A percentile compares a stretch with the other conserved stretches of the same genome.
phyloP scores from a whole-genome alignment of 2,797 vertebrate genomes.

The Acanthis flammea region DNA sequence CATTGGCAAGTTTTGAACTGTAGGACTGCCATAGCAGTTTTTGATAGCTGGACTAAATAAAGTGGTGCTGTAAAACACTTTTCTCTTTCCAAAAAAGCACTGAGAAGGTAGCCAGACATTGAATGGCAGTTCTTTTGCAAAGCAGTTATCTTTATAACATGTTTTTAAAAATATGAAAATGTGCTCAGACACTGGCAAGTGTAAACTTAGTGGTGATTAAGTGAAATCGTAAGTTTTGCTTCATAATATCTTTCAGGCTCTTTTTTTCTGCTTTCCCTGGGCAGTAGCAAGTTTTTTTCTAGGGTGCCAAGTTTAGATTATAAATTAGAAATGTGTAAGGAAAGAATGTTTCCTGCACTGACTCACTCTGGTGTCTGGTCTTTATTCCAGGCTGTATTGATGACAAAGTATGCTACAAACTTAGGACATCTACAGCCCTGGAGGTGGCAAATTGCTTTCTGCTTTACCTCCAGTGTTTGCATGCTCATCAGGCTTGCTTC shows the following conservation, averaged over 20 bases:
- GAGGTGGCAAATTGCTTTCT: conserved; percentile 7
- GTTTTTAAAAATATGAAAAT: neutral
- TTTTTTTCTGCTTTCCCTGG: neutral
- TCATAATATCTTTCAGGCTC: neutral
- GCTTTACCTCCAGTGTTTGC: neutral
- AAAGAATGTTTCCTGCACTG: conserved; percentile 6
- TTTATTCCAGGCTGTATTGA: neutral
- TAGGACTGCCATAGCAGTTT: neutral
- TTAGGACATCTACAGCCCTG: neutral
- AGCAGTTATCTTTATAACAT: neutral
- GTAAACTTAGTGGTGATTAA: neutral
- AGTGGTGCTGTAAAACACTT: neutral
- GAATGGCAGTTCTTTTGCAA: neutral
- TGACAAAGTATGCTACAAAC: conserved; percentile 23
- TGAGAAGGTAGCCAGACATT: neutral
- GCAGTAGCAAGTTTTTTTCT: neutral
- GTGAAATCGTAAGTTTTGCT: neutral
- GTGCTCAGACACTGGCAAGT: neutral
- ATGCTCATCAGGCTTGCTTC: neutral
- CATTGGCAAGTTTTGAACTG: neutral
- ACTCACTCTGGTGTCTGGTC: neutral
- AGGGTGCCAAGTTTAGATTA: conserved; percentile 6
- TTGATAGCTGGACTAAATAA: conserved; percentile 35
- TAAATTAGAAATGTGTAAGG: neutral
- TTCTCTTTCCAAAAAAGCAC: conserved; percentile 9